Evolutionary conservation across 2,888 invertebrate species (phyloP).

Genomic region (Cactoblastis cactorum): DNA sequence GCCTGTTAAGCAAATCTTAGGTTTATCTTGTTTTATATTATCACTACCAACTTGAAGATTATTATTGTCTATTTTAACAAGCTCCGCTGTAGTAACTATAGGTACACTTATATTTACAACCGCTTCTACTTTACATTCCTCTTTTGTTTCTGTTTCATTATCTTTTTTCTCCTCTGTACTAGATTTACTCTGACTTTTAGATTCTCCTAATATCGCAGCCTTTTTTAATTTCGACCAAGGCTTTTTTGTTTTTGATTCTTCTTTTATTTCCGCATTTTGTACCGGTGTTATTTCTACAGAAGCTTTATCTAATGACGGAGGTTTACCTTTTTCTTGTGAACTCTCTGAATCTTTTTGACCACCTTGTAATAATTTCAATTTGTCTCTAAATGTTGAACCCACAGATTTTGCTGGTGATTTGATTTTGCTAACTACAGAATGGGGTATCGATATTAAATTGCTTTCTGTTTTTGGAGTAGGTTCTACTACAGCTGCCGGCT

Average conservation of each 20-base stretch:
- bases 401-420: constrained; percentile 74
- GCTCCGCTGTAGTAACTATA: constrained; percentile 65
- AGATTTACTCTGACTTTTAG: constrained; percentile 62
- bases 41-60: constrained; percentile 56
- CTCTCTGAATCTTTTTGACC: constrained; percentile 50
- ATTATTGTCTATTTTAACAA: constrained; percentile 74
- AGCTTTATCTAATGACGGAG: constrained; percentile 42
- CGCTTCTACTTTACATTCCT: constrained; percentile 37
- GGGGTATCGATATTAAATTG: constrained; percentile 70
- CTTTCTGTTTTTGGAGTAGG: constrained; percentile 69
- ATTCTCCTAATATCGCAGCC: constrained; percentile 81
- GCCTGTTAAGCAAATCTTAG: constrained; percentile 63
- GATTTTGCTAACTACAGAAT: constrained; percentile 75
- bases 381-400: constrained; percentile 70
- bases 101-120: constrained; percentile 58
- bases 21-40: constrained; percentile 58
- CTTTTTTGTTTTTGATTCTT: constrained; percentile 73
- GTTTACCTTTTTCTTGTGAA: constrained; percentile 50
- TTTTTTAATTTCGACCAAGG: constrained; percentile 90
- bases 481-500: constrained; percentile 66
- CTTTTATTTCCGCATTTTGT: constrained; percentile 46
- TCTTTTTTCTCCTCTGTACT: constrained; percentile 56
- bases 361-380: constrained; percentile 68
- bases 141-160: constrained; percentile 35
- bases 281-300: constrained; percentile 52